Evolutionary conservation across 2,797 vertebrate genomes (phyloP).

Genomic region (Anisognathus igniventris): DNA sequence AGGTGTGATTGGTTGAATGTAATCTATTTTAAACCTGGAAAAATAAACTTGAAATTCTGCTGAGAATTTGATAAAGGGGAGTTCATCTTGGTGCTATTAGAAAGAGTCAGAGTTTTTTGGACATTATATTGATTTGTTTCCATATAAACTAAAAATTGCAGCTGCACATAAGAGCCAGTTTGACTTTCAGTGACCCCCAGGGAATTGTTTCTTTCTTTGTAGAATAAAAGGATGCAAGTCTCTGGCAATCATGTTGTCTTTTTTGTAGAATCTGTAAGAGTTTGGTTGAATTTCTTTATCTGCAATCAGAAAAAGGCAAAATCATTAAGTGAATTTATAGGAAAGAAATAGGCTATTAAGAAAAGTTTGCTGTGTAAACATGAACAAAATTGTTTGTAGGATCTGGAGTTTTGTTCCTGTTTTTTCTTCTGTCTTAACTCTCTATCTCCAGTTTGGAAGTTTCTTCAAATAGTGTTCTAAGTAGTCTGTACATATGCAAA

Average conservation of each 20-base stretch:
- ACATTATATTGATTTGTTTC: slow-evolving; percentile 46
- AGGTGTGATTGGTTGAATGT: not conserved
- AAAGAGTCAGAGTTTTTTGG: not conserved
- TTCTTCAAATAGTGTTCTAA: not conserved
- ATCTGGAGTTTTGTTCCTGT: slow-evolving; percentile 17
- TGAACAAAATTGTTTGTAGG: slow-evolving; percentile 57
- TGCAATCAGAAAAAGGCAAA: not conserved
- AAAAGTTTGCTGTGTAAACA: slow-evolving; percentile 74
- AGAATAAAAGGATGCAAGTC: slow-evolving; percentile 20
- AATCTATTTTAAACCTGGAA: not conserved
- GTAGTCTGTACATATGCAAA: not conserved
- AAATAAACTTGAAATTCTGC: slow-evolving; percentile 28
- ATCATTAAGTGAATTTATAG: slow-evolving; percentile 42
- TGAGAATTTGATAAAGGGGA: slow-evolving; percentile 27
- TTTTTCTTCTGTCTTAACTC: not conserved
- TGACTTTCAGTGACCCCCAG: not conserved
- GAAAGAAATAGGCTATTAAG: slow-evolving; percentile 71
- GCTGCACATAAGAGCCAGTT: not conserved
- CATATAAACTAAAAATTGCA: slow-evolving; percentile 42
- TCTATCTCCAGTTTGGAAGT: not conserved
- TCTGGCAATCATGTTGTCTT: not conserved
- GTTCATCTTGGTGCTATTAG: slow-evolving; percentile 19
- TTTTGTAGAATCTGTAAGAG: not conserved
- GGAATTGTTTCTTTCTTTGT: slow-evolving; percentile 46
- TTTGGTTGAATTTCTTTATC: not conserved